phyloP scores from a whole-genome alignment of 2,888 invertebrate genomes.

The Lasiommata megera region DNA sequence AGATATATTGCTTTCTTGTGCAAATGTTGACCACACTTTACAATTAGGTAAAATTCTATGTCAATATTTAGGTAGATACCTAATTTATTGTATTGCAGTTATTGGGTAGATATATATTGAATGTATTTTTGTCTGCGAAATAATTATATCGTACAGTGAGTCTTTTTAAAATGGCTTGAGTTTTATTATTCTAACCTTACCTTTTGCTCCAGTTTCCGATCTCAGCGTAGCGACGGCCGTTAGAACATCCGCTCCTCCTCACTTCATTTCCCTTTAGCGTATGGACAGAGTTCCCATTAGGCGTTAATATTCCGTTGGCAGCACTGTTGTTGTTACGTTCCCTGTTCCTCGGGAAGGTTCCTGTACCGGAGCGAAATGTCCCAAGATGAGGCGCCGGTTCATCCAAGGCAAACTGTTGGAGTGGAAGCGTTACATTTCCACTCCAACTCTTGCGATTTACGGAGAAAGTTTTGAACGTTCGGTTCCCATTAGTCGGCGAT shows the following conservation, averaged over 20 bases:
- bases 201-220: slow-evolving; percentile 82
- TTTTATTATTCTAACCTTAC: slow-evolving; percentile 52
- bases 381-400: slow-evolving; percentile 69
- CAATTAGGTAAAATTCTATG: background rate
- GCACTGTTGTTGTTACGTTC: slow-evolving; percentile 74
- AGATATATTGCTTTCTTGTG: slow-evolving; percentile 13
- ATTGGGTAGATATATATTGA: no score
- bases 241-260: slow-evolving; percentile 74
- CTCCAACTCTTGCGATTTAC: slow-evolving; percentile 80
- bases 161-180: background rate
- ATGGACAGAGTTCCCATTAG: slow-evolving; percentile 75
- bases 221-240: slow-evolving; percentile 81
- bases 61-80: no score
- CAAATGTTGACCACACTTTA: background rate
- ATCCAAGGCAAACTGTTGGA: slow-evolving; percentile 70
- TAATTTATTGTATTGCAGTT: no score
- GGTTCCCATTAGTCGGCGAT: slow-evolving; percentile 67
- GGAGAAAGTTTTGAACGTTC: slow-evolving; percentile 75
- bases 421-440: slow-evolving; percentile 76
- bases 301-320: slow-evolving; percentile 75
- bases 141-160: no score
- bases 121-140: no score
- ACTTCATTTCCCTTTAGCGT: slow-evolving; percentile 77
- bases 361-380: slow-evolving; percentile 75
- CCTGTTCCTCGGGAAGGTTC: slow-evolving; percentile 75